Percentiles rank a stretch among this genome's conserved stretches.
These are phyloP conservation scores for Nemoura dubitans DNA, from an alignment of 2,888 invertebrate species.

Conservation along the genomic window DNA sequence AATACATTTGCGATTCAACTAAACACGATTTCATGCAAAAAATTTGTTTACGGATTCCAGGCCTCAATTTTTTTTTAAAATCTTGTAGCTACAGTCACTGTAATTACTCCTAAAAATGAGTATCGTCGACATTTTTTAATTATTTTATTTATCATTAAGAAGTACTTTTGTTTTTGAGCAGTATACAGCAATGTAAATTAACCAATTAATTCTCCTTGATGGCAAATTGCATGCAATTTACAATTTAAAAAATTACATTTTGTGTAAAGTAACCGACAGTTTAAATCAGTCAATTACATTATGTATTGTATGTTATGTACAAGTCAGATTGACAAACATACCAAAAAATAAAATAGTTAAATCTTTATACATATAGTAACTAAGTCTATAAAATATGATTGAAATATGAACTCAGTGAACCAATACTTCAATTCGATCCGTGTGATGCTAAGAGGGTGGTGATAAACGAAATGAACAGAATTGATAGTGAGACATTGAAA, in stretches of 20 bases:
- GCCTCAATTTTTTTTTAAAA: too few species aligned
- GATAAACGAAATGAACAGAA: background rate
- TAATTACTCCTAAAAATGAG: too few species aligned
- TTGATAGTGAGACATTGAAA: background rate
- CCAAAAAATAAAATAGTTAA: too few species aligned
- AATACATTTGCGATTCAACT: too few species aligned
- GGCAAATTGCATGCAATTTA: background rate
- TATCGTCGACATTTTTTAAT: background rate
- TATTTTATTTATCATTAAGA: slow-evolving; percentile 40
- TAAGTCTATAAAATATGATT: background rate
- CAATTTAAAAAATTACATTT: background rate
- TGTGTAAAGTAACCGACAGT: background rate
- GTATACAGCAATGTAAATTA: slow-evolving; percentile 36
- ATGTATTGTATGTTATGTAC: background rate
- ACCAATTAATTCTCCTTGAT: background rate
- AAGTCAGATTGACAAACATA: too few species aligned
- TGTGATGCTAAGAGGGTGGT: too few species aligned
- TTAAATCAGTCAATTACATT: background rate
- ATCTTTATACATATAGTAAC: too few species aligned
- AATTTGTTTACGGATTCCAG: too few species aligned
- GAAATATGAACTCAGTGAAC: background rate
- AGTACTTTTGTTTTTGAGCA: slow-evolving; percentile 34
- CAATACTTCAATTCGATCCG: background rate
- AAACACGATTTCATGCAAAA: too few species aligned
- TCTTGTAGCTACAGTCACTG: too few species aligned